Conservation (phyloP, 2,888 invertebrate species). For the Zaprionus lineosus region DNA sequence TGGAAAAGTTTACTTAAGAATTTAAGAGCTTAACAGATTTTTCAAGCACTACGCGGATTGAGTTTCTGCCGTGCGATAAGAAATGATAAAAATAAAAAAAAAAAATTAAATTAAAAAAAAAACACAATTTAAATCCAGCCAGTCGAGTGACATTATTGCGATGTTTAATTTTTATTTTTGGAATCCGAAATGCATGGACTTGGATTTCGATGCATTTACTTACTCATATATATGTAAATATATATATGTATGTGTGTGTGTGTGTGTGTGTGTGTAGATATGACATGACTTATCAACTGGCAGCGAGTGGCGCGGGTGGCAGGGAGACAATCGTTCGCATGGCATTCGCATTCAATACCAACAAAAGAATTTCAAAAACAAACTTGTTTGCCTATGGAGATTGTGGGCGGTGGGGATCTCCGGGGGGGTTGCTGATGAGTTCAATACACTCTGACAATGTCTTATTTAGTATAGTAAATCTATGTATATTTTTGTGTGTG, state of each 20-base stretch:
- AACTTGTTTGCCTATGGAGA: slow-evolving; percentile 57
- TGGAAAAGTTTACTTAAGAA: slow-evolving; percentile 53
- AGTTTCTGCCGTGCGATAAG: slow-evolving; percentile 46
- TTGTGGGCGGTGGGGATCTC: neutral
- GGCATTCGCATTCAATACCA: slow-evolving; percentile 43
- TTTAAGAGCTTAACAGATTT: slow-evolving; percentile 28
- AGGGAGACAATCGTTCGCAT: slow-evolving; percentile 27
- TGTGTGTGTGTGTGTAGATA: too few species aligned
- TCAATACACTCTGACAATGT: slow-evolving; percentile 59
- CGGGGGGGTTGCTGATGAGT: slow-evolving; percentile 32
- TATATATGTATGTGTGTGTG: too few species aligned
- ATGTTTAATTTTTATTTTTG: too few species aligned
- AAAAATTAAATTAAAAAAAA: slow-evolving; percentile 4
- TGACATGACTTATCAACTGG: slow-evolving; percentile 54
- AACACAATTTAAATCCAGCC: slow-evolving; percentile 30
- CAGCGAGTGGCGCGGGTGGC: slow-evolving; percentile 3
- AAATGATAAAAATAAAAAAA: slow-evolving; percentile 43
- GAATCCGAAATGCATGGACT: too few species aligned
- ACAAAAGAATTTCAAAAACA: slow-evolving; percentile 66
- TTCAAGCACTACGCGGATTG: slow-evolving; percentile 22
- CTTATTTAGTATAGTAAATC: neutral
- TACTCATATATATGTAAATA: too few species aligned
- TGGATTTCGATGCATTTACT: too few species aligned
- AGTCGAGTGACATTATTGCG: slow-evolving; percentile 34
- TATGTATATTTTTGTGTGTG: neutral